phyloP scores from a whole-genome alignment of 2,888 invertebrate genomes.

The Scrobipalpa atriplicella region DNA sequence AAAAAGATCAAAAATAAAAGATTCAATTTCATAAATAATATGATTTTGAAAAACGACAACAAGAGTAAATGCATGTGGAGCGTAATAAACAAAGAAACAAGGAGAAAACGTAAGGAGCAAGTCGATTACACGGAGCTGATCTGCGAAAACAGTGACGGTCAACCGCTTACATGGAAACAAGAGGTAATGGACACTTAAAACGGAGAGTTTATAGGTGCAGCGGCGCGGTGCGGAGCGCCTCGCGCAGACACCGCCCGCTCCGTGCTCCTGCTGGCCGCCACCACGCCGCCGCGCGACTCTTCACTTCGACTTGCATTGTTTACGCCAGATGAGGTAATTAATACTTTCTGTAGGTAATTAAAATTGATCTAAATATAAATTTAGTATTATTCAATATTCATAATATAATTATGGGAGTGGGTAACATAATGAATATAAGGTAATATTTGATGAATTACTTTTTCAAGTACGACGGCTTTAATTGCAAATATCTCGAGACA shows the following conservation, averaged over 20 bases:
- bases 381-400: no score
- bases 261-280: background rate
- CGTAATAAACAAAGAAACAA: constrained; percentile 9
- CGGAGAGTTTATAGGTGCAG: constrained; percentile 1
- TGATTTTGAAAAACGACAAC: constrained; percentile 1
- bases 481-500: no score
- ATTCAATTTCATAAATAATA: background rate
- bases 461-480: no score
- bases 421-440: no score
- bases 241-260: background rate
- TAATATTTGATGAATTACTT: no score
- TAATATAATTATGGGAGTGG: no score
- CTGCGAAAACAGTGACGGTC: background rate
- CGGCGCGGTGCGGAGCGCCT: constrained; percentile 4
- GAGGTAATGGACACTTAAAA: constrained; percentile 6
- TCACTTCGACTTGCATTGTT: background rate
- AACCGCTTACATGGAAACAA: background rate
- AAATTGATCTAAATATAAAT: no score
- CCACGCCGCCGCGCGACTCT: background rate
- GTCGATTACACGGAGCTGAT: constrained; percentile 4
- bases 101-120: background rate
- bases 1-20: background rate
- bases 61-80: constrained; percentile 15
- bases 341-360: no score
- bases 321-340: constrained; percentile 4